Base-by-base conservation (phyloP, 2,113 vertebrate genomes). In the Physeter macrocephalus region DNA sequence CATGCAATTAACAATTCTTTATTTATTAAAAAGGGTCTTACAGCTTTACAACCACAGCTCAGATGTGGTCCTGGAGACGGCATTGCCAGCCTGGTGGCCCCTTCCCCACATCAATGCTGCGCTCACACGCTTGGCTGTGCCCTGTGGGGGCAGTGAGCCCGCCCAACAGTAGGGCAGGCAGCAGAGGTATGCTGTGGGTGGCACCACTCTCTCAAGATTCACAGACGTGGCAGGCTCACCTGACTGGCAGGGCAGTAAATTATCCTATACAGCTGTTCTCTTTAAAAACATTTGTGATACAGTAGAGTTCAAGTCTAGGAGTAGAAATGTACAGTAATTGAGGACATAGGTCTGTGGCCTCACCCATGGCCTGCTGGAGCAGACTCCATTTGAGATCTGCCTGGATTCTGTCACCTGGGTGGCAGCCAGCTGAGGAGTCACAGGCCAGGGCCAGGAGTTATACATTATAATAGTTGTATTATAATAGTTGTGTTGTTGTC, bases 1-100 rank as follows among this genome's bases (percentile, higher is more conserved):
- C 10, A 23, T 15, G 13, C 46, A 85, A 43, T 27, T 41, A 74
- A 17, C 8, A 90, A 90, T 78, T 72, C 72, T 78, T 41, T n/a
- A 8, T 97, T 96, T 96, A 97, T 96, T 96, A 93, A 83, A 91
- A 96, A 92, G 78, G 39, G 77, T 74, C 90, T 93, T 86, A 91
- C 71, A 64, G 23, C 49, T 74, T 85, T 52, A 82, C 87, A 93
- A 29, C 80, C 93, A 21, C 36, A 7, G 88, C 54, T 88, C 94
- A 36, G 66, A 11, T 3, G 0, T 1, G 49, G 91, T 82, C 69
- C 62, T 13, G 54, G 36, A 27, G 83, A 71, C 0, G 52, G 75
- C 1, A 7, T 34, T 36, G 77, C 43, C 34, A 27, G 81, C 72
- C 86, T 36, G 21, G 57, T 0, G 3, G 88, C 49, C 61, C 59